Percentiles rank a stretch among this genome's conserved stretches.
phyloP scores from a whole-genome alignment of 2,888 invertebrate species.

The Stenchaetothrips biformis region DNA sequence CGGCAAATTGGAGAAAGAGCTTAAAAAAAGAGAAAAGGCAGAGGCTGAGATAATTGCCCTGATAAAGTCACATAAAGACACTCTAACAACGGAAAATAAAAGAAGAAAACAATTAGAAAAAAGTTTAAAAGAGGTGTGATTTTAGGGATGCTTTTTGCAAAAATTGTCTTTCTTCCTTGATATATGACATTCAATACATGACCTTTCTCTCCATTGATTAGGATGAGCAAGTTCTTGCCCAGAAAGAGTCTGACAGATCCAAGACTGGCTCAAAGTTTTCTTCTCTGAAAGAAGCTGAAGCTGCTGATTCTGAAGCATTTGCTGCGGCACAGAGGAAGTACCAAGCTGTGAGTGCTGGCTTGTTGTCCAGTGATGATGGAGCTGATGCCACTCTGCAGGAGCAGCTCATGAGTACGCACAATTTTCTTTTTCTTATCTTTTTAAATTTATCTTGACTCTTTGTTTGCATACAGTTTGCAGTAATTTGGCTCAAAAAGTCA shows the following conservation, averaged over 20 bases:
- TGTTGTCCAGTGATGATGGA: constrained; percentile 71
- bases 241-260: constrained; percentile 57
- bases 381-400: constrained; percentile 80
- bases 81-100: constrained; percentile 62
- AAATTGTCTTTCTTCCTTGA: neutral
- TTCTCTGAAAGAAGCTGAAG: constrained; percentile 61
- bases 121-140: constrained; percentile 57
- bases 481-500: neutral
- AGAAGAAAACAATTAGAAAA: constrained; percentile 62
- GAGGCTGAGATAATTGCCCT: constrained; percentile 63
- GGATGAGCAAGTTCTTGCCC: constrained; percentile 56
- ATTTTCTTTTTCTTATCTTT: constrained; percentile 18
- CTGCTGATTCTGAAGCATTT: constrained; percentile 61
- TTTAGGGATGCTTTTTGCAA: neutral
- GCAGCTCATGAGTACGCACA: constrained; percentile 68
- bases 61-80: constrained; percentile 60
- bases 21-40: constrained; percentile 59
- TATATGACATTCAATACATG: neutral
- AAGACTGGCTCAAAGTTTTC: constrained; percentile 62
- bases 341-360: constrained; percentile 79
- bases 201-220: constrained; percentile 36
- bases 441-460: constrained; percentile 21
- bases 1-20: constrained; percentile 56
- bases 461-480: constrained; percentile 20
- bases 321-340: constrained; percentile 69